Percentiles rank a stretch among this genome's conserved stretches.
phyloP scores from a whole-genome alignment of 2,113 vertebrate species.

The Pogonocichla stellata region DNA sequence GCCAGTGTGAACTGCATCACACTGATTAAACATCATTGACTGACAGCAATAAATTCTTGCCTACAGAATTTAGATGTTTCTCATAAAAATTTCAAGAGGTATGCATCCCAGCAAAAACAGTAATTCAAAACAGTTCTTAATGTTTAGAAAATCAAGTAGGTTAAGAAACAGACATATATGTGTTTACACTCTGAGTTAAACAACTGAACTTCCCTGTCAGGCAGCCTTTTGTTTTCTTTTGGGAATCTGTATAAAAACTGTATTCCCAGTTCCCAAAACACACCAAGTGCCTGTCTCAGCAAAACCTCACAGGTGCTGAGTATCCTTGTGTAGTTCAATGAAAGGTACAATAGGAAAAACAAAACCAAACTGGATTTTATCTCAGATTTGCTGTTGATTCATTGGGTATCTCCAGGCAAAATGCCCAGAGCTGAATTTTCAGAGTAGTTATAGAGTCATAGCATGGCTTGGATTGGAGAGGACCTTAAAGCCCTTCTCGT shows the following conservation, averaged over 20 bases:
- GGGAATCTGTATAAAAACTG: background rate
- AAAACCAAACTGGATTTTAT: background rate
- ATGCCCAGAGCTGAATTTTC: background rate
- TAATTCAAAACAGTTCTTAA: constrained; percentile 1
- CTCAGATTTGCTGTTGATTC: background rate
- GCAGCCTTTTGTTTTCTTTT: background rate
- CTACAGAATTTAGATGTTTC: background rate
- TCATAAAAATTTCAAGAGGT: constrained; percentile 39
- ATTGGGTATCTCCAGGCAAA: background rate
- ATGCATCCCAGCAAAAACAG: background rate
- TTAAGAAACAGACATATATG: background rate
- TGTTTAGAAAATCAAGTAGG: constrained; percentile 10
- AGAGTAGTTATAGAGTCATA: background rate
- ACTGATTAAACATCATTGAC: background rate
- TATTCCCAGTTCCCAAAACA: background rate
- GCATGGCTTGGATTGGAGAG: background rate
- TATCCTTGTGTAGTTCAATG: background rate
- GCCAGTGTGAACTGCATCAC: background rate
- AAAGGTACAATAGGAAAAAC: background rate
- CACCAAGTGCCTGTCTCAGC: background rate
- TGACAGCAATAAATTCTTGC: background rate
- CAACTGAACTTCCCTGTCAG: background rate
- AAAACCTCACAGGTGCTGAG: background rate
- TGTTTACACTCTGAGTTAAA: background rate
- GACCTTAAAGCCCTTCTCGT: rapidly evolving